Evolutionary conservation across 2,888 invertebrate species (phyloP).

Genomic region (Steinernema hermaphroditum): DNA sequence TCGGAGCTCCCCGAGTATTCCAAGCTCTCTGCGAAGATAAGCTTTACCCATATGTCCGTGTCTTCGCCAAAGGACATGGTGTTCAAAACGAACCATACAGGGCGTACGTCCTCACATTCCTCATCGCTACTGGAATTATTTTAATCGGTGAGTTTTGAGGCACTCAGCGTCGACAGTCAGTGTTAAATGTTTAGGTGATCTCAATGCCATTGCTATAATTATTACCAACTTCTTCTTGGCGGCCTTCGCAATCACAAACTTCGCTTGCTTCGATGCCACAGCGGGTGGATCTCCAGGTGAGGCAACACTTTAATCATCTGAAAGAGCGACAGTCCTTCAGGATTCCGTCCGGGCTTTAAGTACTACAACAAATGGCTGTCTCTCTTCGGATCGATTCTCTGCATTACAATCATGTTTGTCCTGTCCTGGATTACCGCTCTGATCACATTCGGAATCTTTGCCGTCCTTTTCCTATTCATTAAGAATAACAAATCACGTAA

Average conservation of each 20-base stretch:
- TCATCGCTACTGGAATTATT: constrained; percentile 79
- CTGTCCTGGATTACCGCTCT: constrained; percentile 70
- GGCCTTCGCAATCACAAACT: constrained; percentile 87
- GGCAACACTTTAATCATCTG: not conserved
- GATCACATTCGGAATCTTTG: constrained; percentile 68
- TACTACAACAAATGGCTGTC: constrained; percentile 90
- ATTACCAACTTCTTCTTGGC: constrained; percentile 91
- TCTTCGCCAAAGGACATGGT: constrained; percentile 77
- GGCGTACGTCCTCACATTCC: constrained; percentile 86
- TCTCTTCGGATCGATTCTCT: constrained; percentile 76
- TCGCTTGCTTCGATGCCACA: constrained; percentile 89
- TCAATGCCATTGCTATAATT: constrained; percentile 84
- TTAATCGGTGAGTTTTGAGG: constrained; percentile 76
- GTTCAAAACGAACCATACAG: constrained; percentile 74
- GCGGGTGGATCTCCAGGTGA: constrained; percentile 16
- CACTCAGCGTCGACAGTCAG: too few relatives aligned
- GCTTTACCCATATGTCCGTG: constrained; percentile 82
- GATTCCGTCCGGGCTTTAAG: constrained; percentile 67
- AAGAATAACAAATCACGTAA: constrained; percentile 80
- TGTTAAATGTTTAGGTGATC: constrained; percentile 75
- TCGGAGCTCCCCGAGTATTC: constrained; percentile 79
- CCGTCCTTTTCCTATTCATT: constrained; percentile 81
- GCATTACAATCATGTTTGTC: constrained; percentile 70
- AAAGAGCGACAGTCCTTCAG: too few relatives aligned
- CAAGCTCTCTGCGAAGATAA: constrained; percentile 84